Percentiles rank a stretch among this genome's conserved stretches.
Evolutionary conservation across 2,888 invertebrate species (phyloP).

Genomic region (Drosophila buzzatii): DNA sequence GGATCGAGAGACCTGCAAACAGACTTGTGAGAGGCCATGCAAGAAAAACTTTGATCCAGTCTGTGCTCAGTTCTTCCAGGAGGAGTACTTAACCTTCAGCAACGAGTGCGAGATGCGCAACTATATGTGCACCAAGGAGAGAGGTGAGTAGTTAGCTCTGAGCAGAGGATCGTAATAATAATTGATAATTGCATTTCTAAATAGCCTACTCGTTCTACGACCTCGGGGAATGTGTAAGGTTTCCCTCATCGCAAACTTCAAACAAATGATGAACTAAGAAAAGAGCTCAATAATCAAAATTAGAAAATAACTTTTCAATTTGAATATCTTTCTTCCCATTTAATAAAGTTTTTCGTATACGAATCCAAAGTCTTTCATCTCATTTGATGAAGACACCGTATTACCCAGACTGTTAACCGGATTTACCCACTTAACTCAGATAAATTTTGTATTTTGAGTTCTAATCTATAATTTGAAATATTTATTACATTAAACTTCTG

Average conservation of each 20-base stretch:
- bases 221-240: slow-evolving; percentile 8
- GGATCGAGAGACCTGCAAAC: slow-evolving; percentile 24
- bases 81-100: slow-evolving; percentile 23
- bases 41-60: slow-evolving; percentile 7
- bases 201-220: slow-evolving; percentile 27
- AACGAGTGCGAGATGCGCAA: slow-evolving; percentile 37
- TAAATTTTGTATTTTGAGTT: background rate
- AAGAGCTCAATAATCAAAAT: background rate
- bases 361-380: background rate
- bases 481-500: background rate
- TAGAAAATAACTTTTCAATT: background rate
- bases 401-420: background rate
- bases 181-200: background rate
- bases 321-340: too few species aligned
- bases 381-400: background rate
- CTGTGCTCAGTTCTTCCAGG: slow-evolving; percentile 39
- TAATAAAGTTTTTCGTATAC: background rate
- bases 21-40: slow-evolving; percentile 18
- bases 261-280: background rate
- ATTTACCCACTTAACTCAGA: slow-evolving; percentile 3
- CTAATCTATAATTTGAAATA: background rate
- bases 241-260: background rate
- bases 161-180: too few species aligned
- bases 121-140: slow-evolving; percentile 19
- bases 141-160: slow-evolving; percentile 3